phyloP scores from a whole-genome alignment of 35 echinoderm and acorn worm species.

The Apostichopus californicus region DNA sequence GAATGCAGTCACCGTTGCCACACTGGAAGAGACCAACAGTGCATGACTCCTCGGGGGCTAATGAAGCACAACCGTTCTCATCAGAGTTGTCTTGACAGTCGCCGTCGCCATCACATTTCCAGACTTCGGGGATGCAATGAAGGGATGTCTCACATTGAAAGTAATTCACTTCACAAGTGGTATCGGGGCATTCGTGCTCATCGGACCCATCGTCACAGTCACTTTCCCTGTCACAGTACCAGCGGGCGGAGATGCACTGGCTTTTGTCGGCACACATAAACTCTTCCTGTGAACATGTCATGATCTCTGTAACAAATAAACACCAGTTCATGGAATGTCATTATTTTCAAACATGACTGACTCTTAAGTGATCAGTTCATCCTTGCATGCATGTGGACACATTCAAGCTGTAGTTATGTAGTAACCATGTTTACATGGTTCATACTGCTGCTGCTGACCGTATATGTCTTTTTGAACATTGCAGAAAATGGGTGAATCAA shows the following conservation, averaged over 20 bases:
- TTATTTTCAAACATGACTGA: no score
- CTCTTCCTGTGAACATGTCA: constrained; percentile 68
- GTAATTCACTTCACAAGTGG: constrained; percentile 62
- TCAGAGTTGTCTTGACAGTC: constrained; percentile 75
- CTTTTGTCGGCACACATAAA: constrained; percentile 70
- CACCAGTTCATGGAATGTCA: no score
- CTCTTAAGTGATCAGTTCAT: no score
- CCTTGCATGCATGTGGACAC: no score
- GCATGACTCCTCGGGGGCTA: constrained; percentile 25
- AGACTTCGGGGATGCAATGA: constrained; percentile 47
- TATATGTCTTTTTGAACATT: no score
- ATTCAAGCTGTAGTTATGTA: no score
- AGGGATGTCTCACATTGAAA: constrained; percentile 73
- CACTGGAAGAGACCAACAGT: constrained; percentile 51
- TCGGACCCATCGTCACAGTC: constrained; percentile 81
- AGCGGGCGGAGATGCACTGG: constrained; percentile 75
- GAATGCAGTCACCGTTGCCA: constrained; percentile 70
- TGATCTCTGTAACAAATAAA: constrained; percentile 46
- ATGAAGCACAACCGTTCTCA: constrained; percentile 60
- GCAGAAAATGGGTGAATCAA: no score
- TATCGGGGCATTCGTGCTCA: constrained; percentile 56
- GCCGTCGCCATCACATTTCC: constrained; percentile 53
- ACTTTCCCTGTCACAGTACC: constrained; percentile 79
- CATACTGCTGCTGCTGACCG: no score
- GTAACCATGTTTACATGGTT: no score